A percentile compares a stretch with the other conserved stretches of the same genome.
Conservation (phyloP, 2,888 invertebrate genomes). For the Phortica okadai region DNA sequence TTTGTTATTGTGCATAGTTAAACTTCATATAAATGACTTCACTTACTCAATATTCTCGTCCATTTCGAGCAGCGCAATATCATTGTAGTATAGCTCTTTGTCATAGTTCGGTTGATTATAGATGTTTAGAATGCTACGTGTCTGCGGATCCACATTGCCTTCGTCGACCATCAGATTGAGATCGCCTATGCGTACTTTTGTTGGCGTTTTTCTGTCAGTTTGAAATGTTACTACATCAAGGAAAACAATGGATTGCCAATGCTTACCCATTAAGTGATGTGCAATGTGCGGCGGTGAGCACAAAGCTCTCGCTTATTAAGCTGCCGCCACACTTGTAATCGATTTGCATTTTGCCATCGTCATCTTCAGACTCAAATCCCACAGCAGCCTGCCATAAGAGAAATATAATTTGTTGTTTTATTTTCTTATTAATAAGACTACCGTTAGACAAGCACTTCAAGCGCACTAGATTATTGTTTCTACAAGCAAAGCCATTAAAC, state of each 20-base stretch:
- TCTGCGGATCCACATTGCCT: constrained; percentile 60
- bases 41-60: constrained; percentile 63
- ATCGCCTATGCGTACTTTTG: constrained; percentile 71
- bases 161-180: constrained; percentile 66
- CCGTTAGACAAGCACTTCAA: too few relatives aligned
- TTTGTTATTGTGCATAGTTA: background rate
- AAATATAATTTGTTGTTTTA: too few relatives aligned
- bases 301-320: constrained; percentile 71
- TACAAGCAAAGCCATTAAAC: background rate
- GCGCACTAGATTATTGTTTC: too few relatives aligned
- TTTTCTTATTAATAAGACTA: too few relatives aligned
- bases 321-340: constrained; percentile 75
- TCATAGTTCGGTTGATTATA: constrained; percentile 64
- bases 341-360: constrained; percentile 43
- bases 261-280: constrained; percentile 66
- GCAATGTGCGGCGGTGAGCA: constrained; percentile 75
- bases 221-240: background rate
- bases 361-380: constrained; percentile 51
- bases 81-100: constrained; percentile 62
- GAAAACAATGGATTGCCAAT: background rate
- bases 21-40: background rate
- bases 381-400: constrained; percentile 59
- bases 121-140: constrained; percentile 57
- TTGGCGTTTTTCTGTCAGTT: constrained; percentile 57
- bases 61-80: constrained; percentile 68